These are phyloP conservation scores for Drosophila histrio DNA, from an alignment of 2,888 invertebrate genomes.

Conservation along the genomic window DNA sequence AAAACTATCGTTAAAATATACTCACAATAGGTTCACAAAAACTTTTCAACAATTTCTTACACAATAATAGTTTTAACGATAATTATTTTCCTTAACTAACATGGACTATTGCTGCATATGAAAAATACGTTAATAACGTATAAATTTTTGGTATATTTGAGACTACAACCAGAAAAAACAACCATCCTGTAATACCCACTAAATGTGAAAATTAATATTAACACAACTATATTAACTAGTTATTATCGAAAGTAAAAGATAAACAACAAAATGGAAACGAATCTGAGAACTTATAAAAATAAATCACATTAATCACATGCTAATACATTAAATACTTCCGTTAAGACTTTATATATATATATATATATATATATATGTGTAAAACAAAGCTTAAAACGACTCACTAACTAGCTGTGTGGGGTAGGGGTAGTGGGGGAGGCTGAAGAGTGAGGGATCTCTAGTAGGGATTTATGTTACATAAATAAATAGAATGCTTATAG, in stretches of 20 bases:
- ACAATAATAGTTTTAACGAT: not conserved
- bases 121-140: not conserved
- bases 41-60: too few relatives aligned
- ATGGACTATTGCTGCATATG: not conserved
- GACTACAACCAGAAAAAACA: slow-evolving; percentile 18
- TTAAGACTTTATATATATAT: not conserved
- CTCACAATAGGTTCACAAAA: not conserved
- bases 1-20: not conserved
- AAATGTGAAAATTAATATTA: not conserved
- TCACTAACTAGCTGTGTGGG: not conserved
- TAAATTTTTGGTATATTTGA: slow-evolving; percentile 30
- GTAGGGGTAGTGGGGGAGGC: too few relatives aligned
- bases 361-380: too few relatives aligned
- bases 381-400: not conserved
- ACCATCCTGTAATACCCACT: not conserved
- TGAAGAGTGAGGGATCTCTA: not conserved
- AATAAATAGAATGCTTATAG: slow-evolving; percentile 23
- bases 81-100: not conserved
- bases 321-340: slow-evolving; percentile 13
- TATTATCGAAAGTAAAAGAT: not conserved
- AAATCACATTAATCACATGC: slow-evolving; percentile 45
- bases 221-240: not conserved
- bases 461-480: not conserved
- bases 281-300: slow-evolving; percentile 18
- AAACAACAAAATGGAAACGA: not conserved